phyloP scores from a whole-genome alignment of 92 coral and sea anemone species.

The Zoanthus solanderi region DNA sequence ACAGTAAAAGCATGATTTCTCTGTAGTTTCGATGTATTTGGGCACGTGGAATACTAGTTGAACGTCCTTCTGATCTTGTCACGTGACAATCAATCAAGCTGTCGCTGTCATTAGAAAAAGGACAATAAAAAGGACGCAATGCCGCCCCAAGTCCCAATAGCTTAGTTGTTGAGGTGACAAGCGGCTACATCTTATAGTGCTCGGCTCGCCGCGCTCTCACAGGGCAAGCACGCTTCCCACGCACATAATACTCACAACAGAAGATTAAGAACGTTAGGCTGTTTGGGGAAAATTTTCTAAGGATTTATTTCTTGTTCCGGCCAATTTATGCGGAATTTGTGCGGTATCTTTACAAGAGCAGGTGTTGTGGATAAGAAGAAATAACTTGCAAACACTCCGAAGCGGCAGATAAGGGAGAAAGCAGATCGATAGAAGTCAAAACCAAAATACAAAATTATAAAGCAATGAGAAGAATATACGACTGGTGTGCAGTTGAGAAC shows the following conservation, averaged over 20 bases:
- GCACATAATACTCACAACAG: constrained; percentile 33
- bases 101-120: constrained; percentile 97
- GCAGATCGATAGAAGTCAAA: constrained; percentile 45
- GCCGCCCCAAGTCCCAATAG: constrained; percentile 95
- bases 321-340: constrained; percentile 51
- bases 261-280: constrained; percentile 35
- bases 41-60: constrained; percentile 75
- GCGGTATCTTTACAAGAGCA: constrained; percentile 48
- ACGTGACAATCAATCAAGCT: constrained; percentile 99
- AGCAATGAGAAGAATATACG: constrained; percentile 22
- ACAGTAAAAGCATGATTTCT: not conserved
- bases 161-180: constrained; percentile 98
- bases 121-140: constrained; percentile 86
- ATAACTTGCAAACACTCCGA: constrained; percentile 48
- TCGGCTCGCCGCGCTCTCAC: constrained; percentile 20
- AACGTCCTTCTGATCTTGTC: constrained; percentile 77
- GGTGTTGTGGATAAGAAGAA: constrained; percentile 49
- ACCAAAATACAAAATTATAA: constrained; percentile 45
- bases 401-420: constrained; percentile 53
- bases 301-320: constrained; percentile 48
- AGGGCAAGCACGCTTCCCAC: constrained; percentile 20
- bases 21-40: constrained; percentile 36
- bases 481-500: constrained; percentile 32
- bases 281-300: constrained; percentile 15
- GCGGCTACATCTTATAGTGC: constrained; percentile 43